phyloP scores from a whole-genome alignment of 64 coral and sea anemone genomes.

The Astreopora myriophthalma region DNA sequence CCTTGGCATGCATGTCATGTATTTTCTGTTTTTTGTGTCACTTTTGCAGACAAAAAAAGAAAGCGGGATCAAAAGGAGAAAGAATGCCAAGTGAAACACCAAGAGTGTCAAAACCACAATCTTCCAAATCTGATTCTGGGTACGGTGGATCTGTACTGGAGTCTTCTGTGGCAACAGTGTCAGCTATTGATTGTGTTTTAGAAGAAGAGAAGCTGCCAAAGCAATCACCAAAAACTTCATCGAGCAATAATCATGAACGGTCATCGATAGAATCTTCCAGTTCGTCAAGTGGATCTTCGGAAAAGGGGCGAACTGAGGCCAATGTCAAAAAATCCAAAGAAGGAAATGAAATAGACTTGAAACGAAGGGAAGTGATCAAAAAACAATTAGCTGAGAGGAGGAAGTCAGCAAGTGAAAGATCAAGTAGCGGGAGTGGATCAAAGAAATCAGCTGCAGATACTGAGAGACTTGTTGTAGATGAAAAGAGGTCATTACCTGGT shows the following conservation, averaged over 20 bases:
- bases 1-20: neutral
- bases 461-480: neutral
- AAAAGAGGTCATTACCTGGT: conserved; percentile 27
- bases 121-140: conserved; percentile 58
- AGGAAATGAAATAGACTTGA: conserved; percentile 14
- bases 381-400: conserved; percentile 78
- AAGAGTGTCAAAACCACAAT: neutral
- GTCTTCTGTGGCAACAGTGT: conserved; percentile 78
- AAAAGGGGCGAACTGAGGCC: conserved; percentile 70
- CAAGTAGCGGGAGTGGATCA: neutral
- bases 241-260: conserved; percentile 58
- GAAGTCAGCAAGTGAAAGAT: conserved; percentile 43
- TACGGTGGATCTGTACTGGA: conserved; percentile 44
- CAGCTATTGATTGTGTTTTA: conserved; percentile 84
- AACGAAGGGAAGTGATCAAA: conserved; percentile 54
- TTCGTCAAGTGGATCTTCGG: conserved; percentile 70
- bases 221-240: conserved; percentile 12
- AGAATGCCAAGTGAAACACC: conserved; percentile 31
- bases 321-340: conserved; percentile 10
- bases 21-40: neutral
- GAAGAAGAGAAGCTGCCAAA: conserved; percentile 15
- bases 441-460: neutral
- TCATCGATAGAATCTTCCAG: conserved; percentile 68
- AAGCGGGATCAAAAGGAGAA: conserved; percentile 49
- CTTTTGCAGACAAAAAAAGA: conserved; percentile 67